Base-by-base conservation (phyloP, 2,888 invertebrate genomes). In the Cantharis rufa region DNA sequence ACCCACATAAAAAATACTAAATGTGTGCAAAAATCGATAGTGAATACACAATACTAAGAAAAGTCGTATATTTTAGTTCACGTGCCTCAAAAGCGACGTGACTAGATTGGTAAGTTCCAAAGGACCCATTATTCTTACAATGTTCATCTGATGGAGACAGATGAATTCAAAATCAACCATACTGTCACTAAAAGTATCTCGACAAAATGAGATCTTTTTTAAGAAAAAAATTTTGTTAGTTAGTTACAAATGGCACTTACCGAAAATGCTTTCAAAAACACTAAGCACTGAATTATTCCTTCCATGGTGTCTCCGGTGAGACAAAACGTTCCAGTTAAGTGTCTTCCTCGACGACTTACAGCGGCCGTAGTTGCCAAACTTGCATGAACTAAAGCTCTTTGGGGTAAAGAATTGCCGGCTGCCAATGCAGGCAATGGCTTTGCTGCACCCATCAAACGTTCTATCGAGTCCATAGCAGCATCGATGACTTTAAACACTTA, bases 241-340 rank as follows among this genome's bases (percentile, higher is more conserved):
- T 18, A 15, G 68, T 68, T 10, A 21, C 15, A 73, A 74, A 74
- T 62, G 15, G 74, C 61, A 91, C 96, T 94, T 91, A 96, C 96
- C 94, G 96, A 95, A 88, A 96, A 96, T 62, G 96, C 96, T 89
- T 96, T 96, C 86, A 96, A 92, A 90, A 96, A 96, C 84, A 96
- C 96, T 85, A 96, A 92, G 88, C 96, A 96, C 90, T 96, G 96
- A 87, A 96, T 96, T 86, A 96, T 96, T 83, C 96, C 96, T 87
- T 96, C 96, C 96, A 96, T 96, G 78, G 96, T 96, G 89, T 96
- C 96, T 73, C 96, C 96, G 69, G 95, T 95, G 78, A 96, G 92
- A 86, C 96, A 95, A 89, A 96, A 96, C 72, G 95, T 96, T 83
- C 96, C 96, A 15, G 95, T 95, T 80, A 96, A 91, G 86, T 96